Conservation (phyloP, 2,113 vertebrate species). For the Nothoprocta pentlandii region DNA sequence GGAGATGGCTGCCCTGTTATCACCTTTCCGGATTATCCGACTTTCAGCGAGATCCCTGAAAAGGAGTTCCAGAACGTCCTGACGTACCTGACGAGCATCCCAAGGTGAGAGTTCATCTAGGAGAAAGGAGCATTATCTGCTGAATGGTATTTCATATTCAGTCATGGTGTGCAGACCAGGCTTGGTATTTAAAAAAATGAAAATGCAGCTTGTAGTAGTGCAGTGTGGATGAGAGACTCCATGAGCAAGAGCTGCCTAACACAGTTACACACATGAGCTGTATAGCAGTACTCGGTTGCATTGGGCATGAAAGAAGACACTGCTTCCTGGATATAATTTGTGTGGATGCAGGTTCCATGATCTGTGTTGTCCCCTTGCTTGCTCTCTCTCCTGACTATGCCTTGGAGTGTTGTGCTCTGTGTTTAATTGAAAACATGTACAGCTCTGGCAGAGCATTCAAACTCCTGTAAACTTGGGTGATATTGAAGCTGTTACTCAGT, state of each 20-base stretch:
- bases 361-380: background rate
- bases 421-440: background rate
- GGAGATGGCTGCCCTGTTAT: conserved; percentile 94
- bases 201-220: background rate
- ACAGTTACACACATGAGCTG: background rate
- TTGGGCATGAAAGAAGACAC: background rate
- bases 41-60: conserved; percentile 92
- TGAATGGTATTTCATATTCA: background rate
- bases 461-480: background rate
- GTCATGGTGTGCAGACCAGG: background rate
- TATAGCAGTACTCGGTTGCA: background rate
- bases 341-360: background rate
- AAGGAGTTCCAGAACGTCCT: conserved; percentile 95
- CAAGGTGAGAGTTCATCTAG: conserved; percentile 80
- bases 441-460: background rate
- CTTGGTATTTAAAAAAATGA: background rate
- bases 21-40: conserved; percentile 94
- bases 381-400: background rate
- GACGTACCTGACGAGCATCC: conserved; percentile 94
- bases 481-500: background rate
- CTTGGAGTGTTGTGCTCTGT: background rate
- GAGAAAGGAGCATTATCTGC: background rate
- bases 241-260: background rate
- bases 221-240: background rate
- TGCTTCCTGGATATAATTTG: background rate